These are phyloP conservation scores for Allacma fusca DNA, from an alignment of 2,888 invertebrate genomes.

Conservation along the genomic window DNA sequence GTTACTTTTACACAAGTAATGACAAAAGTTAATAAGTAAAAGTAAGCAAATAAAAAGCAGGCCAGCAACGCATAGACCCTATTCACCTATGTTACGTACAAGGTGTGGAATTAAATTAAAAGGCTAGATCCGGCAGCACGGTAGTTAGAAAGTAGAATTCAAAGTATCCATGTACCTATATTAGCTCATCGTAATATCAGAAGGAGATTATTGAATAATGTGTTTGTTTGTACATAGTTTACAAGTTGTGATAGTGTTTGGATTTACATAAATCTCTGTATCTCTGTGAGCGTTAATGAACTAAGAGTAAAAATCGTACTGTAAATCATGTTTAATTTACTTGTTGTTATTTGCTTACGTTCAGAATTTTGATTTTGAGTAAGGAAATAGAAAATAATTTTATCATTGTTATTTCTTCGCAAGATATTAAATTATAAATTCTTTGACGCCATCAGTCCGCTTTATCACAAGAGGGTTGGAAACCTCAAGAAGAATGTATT, in stretches of 20 bases:
- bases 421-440: too few relatives aligned
- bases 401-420: too few relatives aligned
- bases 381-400: slow-evolving; percentile 1
- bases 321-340: background rate
- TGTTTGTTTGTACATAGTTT: slow-evolving; percentile 15
- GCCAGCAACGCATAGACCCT: background rate
- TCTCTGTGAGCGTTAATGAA: too few relatives aligned
- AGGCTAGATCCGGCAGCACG: background rate
- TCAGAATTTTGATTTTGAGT: background rate
- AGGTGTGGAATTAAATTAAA: background rate
- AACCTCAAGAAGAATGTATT: too few relatives aligned
- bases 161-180: background rate
- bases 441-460: too few relatives aligned
- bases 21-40: too few relatives aligned
- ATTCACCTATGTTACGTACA: background rate
- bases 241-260: slow-evolving; percentile 27
- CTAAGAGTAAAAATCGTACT: background rate
- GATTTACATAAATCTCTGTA: background rate
- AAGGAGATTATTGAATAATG: slow-evolving; percentile 3
- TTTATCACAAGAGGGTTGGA: too few relatives aligned
- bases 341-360: background rate
- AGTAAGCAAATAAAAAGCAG: background rate
- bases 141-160: background rate
- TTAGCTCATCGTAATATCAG: background rate
- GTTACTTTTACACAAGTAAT: too few relatives aligned